Evolutionary conservation across 2,888 invertebrate species (phyloP).

Genomic region (Agapostemon virescens): DNA sequence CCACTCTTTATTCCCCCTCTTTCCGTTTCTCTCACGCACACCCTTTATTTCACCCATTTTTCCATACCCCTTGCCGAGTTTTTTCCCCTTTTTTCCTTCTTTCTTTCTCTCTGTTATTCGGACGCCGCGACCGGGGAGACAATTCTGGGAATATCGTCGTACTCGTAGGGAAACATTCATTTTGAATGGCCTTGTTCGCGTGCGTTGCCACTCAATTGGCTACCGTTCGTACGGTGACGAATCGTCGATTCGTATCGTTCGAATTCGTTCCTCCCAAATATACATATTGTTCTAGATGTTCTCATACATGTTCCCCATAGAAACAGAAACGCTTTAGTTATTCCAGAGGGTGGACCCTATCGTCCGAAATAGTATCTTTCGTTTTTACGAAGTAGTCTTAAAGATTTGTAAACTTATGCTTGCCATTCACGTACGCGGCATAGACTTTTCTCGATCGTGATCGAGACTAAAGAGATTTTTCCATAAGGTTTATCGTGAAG

Average conservation of each 20-base stretch:
- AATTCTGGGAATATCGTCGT: slow-evolving; percentile 18
- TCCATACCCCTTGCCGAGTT: slow-evolving; percentile 11
- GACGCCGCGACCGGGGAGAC: slow-evolving; percentile 3
- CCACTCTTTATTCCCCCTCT: slow-evolving; percentile 54
- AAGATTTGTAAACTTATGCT: too few species aligned
- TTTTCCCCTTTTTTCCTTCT: too few species aligned
- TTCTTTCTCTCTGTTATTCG: slow-evolving; percentile 28
- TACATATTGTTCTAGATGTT: too few species aligned
- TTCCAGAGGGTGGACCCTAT: too few species aligned
- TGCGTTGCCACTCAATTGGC: slow-evolving; percentile 9
- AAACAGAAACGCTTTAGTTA: too few species aligned
- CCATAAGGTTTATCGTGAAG: not conserved
- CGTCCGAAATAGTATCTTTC: too few species aligned
- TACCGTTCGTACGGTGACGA: not conserved
- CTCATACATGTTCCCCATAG: too few species aligned
- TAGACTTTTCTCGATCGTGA: too few species aligned
- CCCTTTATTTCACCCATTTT: slow-evolving; percentile 19
- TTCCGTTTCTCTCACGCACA: slow-evolving; percentile 24
- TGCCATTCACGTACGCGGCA: too few species aligned
- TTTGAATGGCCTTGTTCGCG: slow-evolving; percentile 1
- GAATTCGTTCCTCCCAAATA: not conserved
- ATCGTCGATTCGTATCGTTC: not conserved
- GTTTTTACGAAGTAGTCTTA: too few species aligned
- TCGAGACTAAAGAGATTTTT: too few species aligned
- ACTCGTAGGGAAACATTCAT: slow-evolving; percentile 5